Base-by-base conservation (phyloP, 2,113 vertebrate genomes). In the Agelaius phoeniceus region DNA sequence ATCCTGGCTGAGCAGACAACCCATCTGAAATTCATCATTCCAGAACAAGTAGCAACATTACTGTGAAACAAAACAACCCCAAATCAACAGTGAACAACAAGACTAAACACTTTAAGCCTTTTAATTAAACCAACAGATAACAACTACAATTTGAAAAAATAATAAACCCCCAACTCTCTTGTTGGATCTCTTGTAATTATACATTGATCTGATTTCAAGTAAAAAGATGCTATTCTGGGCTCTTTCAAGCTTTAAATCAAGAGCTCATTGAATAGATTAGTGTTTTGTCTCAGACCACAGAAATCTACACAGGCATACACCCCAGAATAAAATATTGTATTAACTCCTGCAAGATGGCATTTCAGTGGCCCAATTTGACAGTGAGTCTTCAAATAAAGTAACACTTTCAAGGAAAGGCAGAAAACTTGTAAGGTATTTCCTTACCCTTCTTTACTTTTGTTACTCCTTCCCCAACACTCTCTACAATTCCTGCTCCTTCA, bases 381-480 rank as follows among this genome's bases (percentile, higher is more conserved):
- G 37, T 0, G 59, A n/a, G 68, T 28, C 65, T 84, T 69, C 16
- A 41, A 69, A 39, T 78, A 86, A 88, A 61, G 21, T 33, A 59
- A 75, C 44, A 52, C 69, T 51, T 79, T 13, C 41, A 87, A 33
- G 57, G 39, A 63, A 63, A 93, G 48, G 48, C 69, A 92, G n/a
- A 51, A 72, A 43, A 89, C 11, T 24, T 35, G 44, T 15, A 68
- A 58, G 44, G 2, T 39, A 26, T 30, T 63, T 84, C 73, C 94
- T 95, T 96, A 99, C 99, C 99, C 30, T 98, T 97, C 95, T 99
- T 99, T 79, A 99, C 98, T 87, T 98, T 99, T 55, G 98, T 99
- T 87, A 99, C 99, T 69, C 99, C 99, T 93, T 99, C 98, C 2
- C 99, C 99, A 46, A 98, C 97, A 73, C 98, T 98, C 73, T 98